Evolutionary conservation across 30 jellyfish, hydroid and myxozoan species (phyloP), one percentile per base, ranked within the genome.

Genomic region (Pelagia noctiluca): DNA sequence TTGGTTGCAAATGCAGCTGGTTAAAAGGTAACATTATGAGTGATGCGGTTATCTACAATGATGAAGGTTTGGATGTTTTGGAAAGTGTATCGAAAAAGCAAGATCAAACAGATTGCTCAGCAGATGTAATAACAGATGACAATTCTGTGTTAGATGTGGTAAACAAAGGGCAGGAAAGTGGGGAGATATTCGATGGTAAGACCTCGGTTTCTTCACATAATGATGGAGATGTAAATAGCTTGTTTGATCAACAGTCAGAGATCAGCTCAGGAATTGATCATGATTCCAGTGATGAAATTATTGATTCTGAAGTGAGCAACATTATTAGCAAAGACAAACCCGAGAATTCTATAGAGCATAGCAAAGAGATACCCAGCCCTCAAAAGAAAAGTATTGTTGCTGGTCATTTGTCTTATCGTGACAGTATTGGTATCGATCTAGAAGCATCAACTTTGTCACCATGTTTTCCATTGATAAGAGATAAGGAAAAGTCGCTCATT

Each of bases 381-480:
- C 22, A 19, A 0, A 66, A 47, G 25, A 3, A 66, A 4, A 18
- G 30, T 49, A 81, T 78, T 67, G 21, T 52, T 5, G 21, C 21
- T 19, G 68, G 68, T 3, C 21, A 52, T 52, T 30, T 52, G 16
- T 52, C 68, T 10, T 10, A 19, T 52, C 30, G 68, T 10, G 76
- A 64, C 52, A 81, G 84, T n/a, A 30, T 68, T 66, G 50, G 77
- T 19, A 67, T 28, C 13, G 91, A 81, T 65, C 25, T 50, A 28
- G 91, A 81, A 53, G 35, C 67, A 52, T 80, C 91, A 10, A 80
- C 91, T 30, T 34, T 81, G 69, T 81, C 91, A 67, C 91, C 91
- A 0, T 65, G 91, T 24, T 81, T 65, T 81, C 91, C 91, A 0
- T 35, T 81, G 66, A 65, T 81, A 35, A 49, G 78, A 67, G 91